These are phyloP conservation scores for Sialia sialis DNA, from an alignment of 2,113 vertebrate species.

Conservation along the genomic window DNA sequence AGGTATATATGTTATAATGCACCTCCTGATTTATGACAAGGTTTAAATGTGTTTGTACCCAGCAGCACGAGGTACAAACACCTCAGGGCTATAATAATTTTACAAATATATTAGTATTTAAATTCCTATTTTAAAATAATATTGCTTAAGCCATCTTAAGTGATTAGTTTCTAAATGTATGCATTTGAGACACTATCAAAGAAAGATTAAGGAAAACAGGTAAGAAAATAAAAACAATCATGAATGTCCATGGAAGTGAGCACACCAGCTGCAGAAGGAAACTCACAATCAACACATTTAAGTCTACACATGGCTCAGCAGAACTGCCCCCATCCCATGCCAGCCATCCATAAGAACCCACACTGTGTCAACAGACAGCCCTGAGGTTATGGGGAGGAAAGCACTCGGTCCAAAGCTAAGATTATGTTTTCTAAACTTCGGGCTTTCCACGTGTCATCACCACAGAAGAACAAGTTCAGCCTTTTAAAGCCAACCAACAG, in stretches of 20 bases:
- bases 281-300: neutral
- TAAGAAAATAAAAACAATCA: neutral
- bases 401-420: neutral
- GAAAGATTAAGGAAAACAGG: neutral
- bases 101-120: accelerated
- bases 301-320: neutral
- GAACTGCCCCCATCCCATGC: neutral
- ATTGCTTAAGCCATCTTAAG: neutral
- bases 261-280: neutral
- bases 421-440: constrained; percentile 14
- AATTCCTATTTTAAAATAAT: neutral
- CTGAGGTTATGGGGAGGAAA: neutral
- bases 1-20: accelerated
- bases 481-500: neutral
- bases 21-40: neutral
- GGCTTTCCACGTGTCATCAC: constrained; percentile 37
- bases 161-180: neutral
- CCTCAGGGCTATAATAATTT: neutral
- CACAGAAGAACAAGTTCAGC: neutral
- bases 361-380: neutral
- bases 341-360: neutral
- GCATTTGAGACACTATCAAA: neutral
- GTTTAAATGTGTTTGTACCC: neutral
- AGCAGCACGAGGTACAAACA: neutral
- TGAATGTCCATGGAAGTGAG: neutral